Conservation (phyloP, 2,888 invertebrate genomes). For the Carabus problematicus region DNA sequence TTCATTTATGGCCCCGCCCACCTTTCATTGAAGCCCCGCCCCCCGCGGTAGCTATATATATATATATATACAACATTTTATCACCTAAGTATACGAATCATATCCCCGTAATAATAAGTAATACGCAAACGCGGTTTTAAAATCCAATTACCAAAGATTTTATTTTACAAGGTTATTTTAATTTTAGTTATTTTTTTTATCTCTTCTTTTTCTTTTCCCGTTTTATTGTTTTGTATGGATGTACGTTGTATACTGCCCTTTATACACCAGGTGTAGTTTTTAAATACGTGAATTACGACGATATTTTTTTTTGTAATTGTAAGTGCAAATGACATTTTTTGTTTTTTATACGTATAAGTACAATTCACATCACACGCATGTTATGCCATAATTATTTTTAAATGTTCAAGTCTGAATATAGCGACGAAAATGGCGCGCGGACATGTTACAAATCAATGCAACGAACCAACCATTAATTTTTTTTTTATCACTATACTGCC, state of each 20-base stretch:
- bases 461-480: not conserved
- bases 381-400: no score
- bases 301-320: no score
- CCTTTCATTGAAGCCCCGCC: no score
- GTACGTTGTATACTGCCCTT: slow-evolving; percentile 5
- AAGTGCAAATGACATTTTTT: not conserved
- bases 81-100: slow-evolving; percentile 41
- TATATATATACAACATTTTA: slow-evolving; percentile 3
- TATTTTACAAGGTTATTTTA: slow-evolving; percentile 29
- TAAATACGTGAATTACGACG: not conserved
- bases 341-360: not conserved
- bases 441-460: no score
- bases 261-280: not conserved
- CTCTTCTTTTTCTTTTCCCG: no score
- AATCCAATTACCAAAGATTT: slow-evolving; percentile 37
- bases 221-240: no score
- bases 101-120: slow-evolving; percentile 34
- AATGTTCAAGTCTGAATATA: no score
- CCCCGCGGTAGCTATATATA: slow-evolving; percentile 34
- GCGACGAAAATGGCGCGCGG: no score
- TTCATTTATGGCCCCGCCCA: not conserved
- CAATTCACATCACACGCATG: no score
- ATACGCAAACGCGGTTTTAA: slow-evolving; percentile 22
- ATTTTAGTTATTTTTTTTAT: not conserved
- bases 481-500: not conserved